phyloP scores from a whole-genome alignment of 2,113 vertebrate species.

The Phalacrocorax aristotelis region DNA sequence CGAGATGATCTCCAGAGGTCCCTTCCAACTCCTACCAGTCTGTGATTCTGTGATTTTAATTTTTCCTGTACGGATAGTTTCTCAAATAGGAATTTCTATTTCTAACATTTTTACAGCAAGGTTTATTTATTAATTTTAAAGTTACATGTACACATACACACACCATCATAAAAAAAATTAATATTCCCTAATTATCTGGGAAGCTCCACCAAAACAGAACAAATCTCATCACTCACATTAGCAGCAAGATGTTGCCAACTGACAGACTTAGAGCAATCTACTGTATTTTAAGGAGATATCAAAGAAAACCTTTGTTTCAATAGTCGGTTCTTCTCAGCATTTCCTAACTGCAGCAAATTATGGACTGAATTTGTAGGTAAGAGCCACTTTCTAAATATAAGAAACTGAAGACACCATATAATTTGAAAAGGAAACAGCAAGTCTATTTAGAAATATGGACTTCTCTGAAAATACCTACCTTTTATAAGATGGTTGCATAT shows the following conservation, averaged over 20 bases:
- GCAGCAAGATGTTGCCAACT: background rate
- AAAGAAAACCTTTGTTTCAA: background rate
- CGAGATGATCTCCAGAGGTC: no score
- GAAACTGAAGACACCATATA: rapidly evolving
- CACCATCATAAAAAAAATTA: background rate
- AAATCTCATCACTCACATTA: background rate
- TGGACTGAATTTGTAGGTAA: background rate
- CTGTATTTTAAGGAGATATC: background rate
- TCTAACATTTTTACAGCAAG: background rate
- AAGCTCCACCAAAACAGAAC: background rate
- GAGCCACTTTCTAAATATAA: background rate
- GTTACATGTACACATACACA: background rate
- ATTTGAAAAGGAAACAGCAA: background rate
- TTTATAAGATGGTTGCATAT: background rate
- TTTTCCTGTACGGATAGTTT: background rate
- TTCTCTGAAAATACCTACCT: background rate
- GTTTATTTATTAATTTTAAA: background rate
- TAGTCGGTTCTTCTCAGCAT: background rate
- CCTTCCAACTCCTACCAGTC: no score
- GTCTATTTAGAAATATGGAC: background rate
- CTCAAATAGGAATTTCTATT: background rate
- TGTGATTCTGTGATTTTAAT: background rate
- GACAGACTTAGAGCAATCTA: background rate
- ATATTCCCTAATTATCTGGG: background rate
- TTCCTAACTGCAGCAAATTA: background rate